Evolutionary conservation across 2,888 invertebrate species (phyloP).

Genomic region (Aspidapion aeneum): DNA sequence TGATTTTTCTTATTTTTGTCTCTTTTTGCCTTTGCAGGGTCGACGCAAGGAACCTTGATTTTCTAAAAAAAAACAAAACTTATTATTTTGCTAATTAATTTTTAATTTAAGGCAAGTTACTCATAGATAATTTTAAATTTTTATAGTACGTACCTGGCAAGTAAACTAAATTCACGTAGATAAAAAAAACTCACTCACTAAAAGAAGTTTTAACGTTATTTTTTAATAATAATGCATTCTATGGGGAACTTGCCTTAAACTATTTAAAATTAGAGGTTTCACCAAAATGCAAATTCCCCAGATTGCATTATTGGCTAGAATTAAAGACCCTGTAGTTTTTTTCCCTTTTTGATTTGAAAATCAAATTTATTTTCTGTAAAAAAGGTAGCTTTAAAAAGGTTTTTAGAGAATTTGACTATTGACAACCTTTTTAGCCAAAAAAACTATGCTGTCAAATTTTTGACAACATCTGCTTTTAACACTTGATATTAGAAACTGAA

Average conservation of each 20-base stretch:
- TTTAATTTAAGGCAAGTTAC: constrained; percentile 20
- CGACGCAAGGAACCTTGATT: neutral
- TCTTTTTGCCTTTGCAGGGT: neutral
- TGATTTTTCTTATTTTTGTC: too few relatives aligned
- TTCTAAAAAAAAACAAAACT: constrained; percentile 12
- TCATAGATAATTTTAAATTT: constrained; percentile 10
- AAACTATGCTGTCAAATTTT: too few relatives aligned
- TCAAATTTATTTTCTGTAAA: too few relatives aligned
- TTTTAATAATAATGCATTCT: constrained; percentile 5
- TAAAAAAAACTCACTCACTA: neutral
- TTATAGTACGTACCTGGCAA: constrained; percentile 17
- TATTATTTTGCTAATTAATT: constrained; percentile 2
- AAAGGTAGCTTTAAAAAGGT: too few relatives aligned
- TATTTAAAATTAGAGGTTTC: constrained; percentile 6
- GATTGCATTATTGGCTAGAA: constrained; percentile 16
- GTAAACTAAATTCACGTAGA: neutral
- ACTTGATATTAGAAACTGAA: too few relatives aligned
- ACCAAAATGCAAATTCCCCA: constrained; percentile 24
- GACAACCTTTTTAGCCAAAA: too few relatives aligned
- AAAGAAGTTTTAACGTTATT: neutral
- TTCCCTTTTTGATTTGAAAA: neutral
- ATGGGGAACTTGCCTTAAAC: constrained; percentile 26
- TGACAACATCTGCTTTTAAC: too few relatives aligned
- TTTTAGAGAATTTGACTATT: too few relatives aligned
- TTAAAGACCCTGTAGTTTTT: neutral